These are phyloP conservation scores for Cryptus armator DNA, from an alignment of 2,888 invertebrate species.

Conservation along the genomic window DNA sequence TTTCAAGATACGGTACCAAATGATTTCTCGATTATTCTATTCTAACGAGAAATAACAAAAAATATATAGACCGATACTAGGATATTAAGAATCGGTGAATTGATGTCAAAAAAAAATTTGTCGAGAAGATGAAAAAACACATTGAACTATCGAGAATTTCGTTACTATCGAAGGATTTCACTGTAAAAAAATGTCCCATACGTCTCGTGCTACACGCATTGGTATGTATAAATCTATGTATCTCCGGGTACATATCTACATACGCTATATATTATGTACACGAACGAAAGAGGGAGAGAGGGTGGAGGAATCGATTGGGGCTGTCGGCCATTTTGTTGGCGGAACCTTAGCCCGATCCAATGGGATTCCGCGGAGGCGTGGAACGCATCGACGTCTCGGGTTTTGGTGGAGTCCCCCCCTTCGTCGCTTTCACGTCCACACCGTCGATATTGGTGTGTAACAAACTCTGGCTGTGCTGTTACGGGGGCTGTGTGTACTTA, in stretches of 20 bases:
- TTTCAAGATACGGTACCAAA: too few species aligned
- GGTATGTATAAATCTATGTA: neutral
- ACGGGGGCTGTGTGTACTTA: neutral
- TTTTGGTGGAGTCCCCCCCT: slow-evolving; percentile 27
- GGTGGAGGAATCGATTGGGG: slow-evolving; percentile 82
- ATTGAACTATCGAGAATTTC: neutral
- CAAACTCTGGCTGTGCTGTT: neutral
- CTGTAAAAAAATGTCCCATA: neutral
- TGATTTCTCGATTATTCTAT: too few species aligned
- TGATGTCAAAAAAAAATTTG: too few species aligned
- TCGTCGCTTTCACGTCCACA: neutral
- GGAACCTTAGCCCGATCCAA: slow-evolving; percentile 74
- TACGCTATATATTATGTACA: slow-evolving; percentile 7
- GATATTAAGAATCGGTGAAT: too few species aligned
- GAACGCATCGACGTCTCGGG: slow-evolving; percentile 74
- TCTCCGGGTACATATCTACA: neutral
- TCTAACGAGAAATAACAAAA: too few species aligned
- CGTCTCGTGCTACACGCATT: neutral
- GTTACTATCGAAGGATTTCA: neutral
- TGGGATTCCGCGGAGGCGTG: slow-evolving; percentile 79
- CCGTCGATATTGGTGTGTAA: slow-evolving; percentile 1
- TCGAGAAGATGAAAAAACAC: too few species aligned
- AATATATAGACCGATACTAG: too few species aligned
- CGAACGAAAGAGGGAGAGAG: slow-evolving; percentile 31
- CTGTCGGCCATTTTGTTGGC: slow-evolving; percentile 84